Conservation (phyloP, 2,113 vertebrate genomes). For the Etheostoma cragini region DNA sequence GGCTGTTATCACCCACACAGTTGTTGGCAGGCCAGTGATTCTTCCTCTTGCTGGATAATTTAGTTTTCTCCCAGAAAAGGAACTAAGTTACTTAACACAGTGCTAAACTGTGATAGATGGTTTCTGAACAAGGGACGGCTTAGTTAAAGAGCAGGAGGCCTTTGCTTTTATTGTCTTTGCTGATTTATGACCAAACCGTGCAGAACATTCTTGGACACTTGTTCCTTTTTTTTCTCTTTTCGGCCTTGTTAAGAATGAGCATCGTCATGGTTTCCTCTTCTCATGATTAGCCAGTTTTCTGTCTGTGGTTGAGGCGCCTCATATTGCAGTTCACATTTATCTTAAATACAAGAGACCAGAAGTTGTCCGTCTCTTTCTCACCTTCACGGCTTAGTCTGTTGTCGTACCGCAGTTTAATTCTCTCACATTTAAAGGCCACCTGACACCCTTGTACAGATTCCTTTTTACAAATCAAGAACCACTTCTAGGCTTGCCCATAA, state of each 20-base stretch:
- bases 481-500: slow-evolving; percentile 69
- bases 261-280: slow-evolving; percentile 12
- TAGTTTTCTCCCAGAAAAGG: slow-evolving; percentile 6
- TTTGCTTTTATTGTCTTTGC: slow-evolving; percentile 6
- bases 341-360: slow-evolving; percentile 30
- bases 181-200: slow-evolving; percentile 55
- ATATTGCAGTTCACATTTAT: slow-evolving; percentile 23
- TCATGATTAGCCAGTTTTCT: slow-evolving; percentile 34
- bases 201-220: slow-evolving; percentile 31
- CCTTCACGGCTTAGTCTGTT: slow-evolving; percentile 13
- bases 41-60: not conserved
- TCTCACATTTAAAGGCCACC: slow-evolving; percentile 25
- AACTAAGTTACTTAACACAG: not conserved
- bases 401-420: slow-evolving; percentile 10
- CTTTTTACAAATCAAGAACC: slow-evolving; percentile 69
- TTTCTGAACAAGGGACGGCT: slow-evolving; percentile 38
- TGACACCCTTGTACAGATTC: slow-evolving; percentile 62
- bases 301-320: slow-evolving; percentile 1
- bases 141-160: not conserved
- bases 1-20: not conserved
- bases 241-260: not conserved
- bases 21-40: not conserved
- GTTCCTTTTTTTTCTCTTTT: slow-evolving; percentile 17
- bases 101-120: slow-evolving; percentile 11
- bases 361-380: slow-evolving; percentile 36